Percentiles rank a stretch among this genome's conserved stretches.
These are phyloP conservation scores for Blera fallax DNA, from an alignment of 2,888 invertebrate species.

Conservation along the genomic window DNA sequence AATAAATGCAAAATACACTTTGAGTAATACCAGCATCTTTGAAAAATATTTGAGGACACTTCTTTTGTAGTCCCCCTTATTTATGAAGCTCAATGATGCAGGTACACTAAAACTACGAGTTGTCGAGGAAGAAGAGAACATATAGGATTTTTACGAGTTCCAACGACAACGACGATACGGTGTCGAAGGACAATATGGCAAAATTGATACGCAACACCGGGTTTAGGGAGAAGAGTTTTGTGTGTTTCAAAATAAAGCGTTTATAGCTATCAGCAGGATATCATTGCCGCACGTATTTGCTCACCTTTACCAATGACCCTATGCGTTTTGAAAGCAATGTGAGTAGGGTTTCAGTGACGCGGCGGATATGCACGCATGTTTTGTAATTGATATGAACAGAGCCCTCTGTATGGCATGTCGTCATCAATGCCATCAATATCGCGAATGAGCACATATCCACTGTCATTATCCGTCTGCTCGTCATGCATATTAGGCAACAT, in stretches of 20 bases:
- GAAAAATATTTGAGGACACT: slow-evolving; percentile 2
- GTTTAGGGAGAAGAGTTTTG: slow-evolving; percentile 48
- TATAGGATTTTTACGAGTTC: slow-evolving; percentile 11
- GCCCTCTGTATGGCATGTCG: slow-evolving; percentile 15
- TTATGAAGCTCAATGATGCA: slow-evolving; percentile 22
- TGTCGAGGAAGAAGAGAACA: background rate
- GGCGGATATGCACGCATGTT: slow-evolving; percentile 47
- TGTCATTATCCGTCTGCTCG: slow-evolving; percentile 61
- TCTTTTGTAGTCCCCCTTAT: slow-evolving; percentile 1
- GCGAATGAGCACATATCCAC: slow-evolving; percentile 53
- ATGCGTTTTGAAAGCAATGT: background rate
- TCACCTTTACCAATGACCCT: slow-evolving; percentile 43
- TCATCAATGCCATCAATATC: slow-evolving; percentile 64
- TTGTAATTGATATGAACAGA: slow-evolving; percentile 51
- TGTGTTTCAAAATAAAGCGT: slow-evolving; percentile 41
- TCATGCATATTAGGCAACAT: slow-evolving; percentile 69
- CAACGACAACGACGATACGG: background rate
- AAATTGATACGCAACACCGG: slow-evolving; percentile 63
- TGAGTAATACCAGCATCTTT: slow-evolving; percentile 52
- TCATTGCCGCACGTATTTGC: slow-evolving; percentile 15
- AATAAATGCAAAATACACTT: slow-evolving; percentile 7
- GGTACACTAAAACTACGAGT: slow-evolving; percentile 34
- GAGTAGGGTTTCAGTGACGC: background rate
- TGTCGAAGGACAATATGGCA: slow-evolving; percentile 52
- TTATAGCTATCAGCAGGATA: slow-evolving; percentile 62